Conservation (phyloP, 2,888 invertebrate genomes). For the Pharmacophagus antenor region DNA sequence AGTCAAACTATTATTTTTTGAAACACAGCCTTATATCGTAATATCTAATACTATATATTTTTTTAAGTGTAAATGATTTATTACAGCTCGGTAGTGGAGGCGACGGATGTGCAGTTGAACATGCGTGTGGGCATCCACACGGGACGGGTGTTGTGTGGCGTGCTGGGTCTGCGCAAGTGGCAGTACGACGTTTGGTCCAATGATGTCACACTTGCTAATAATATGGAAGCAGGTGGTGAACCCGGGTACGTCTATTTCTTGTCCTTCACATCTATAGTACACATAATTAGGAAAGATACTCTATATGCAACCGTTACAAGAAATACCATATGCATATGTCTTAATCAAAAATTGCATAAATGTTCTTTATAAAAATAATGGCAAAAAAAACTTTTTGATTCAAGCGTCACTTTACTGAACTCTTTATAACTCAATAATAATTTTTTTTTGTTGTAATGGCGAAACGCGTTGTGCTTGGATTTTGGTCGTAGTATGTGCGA, state of each 20-base stretch:
- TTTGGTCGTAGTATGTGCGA: no score
- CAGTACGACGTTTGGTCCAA: slow-evolving; percentile 97
- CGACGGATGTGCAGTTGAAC: slow-evolving; percentile 94
- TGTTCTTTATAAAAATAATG: no score
- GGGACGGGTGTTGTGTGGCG: slow-evolving; percentile 93
- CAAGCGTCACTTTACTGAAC: no score
- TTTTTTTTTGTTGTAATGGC: no score
- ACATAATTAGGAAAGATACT: neutral
- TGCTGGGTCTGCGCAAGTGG: slow-evolving; percentile 94
- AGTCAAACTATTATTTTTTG: neutral
- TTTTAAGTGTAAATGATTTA: slow-evolving; percentile 3
- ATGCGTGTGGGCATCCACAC: slow-evolving; percentile 97
- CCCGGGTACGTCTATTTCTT: slow-evolving; percentile 84
- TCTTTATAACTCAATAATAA: no score
- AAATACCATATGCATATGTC: no score
- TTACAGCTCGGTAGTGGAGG: slow-evolving; percentile 90
- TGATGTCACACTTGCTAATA: slow-evolving; percentile 94
- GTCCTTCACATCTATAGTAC: neutral
- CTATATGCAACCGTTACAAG: neutral
- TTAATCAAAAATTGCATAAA: no score
- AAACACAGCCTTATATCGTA: no score
- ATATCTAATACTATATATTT: no score
- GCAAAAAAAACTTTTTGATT: no score
- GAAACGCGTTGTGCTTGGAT: no score
- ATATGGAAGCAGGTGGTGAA: slow-evolving; percentile 94